A percentile compares a stretch with the other conserved stretches of the same genome.
Conservation (phyloP, 2,797 vertebrate species). For the Anguilla marmorata region DNA sequence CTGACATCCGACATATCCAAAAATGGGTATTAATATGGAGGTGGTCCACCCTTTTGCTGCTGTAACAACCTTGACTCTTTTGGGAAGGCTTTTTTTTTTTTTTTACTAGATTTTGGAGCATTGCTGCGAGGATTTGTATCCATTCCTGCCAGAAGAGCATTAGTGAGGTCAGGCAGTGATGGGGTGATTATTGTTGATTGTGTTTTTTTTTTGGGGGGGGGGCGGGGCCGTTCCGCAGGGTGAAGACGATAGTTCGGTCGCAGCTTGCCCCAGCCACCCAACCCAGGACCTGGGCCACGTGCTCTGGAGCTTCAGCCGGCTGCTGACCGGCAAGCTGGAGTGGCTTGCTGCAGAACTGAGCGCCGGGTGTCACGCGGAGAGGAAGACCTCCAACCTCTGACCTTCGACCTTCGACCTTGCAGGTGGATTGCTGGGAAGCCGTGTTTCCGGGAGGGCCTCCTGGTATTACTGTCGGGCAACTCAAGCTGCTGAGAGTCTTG, state of each 20-base stretch:
- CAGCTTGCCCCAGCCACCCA: slow-evolving; percentile 56
- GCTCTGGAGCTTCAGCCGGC: slow-evolving; percentile 58
- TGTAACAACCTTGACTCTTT: too few relatives aligned
- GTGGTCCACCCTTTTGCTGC: too few relatives aligned
- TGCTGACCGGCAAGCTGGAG: slow-evolving; percentile 70
- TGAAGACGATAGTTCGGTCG: slow-evolving; percentile 46
- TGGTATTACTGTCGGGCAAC: slow-evolving; percentile 31
- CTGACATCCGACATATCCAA: too few relatives aligned
- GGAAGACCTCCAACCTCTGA: slow-evolving; percentile 6
- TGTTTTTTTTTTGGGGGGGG: neutral
- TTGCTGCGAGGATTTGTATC: too few relatives aligned
- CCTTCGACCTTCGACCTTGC: neutral
- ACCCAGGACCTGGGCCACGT: slow-evolving; percentile 56
- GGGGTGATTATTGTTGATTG: too few relatives aligned
- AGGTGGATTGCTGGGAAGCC: neutral
- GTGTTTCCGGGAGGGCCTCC: neutral
- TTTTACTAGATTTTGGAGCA: too few relatives aligned
- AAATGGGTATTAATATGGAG: too few relatives aligned
- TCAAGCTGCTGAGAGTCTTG: slow-evolving; percentile 13
- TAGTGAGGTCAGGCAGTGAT: too few relatives aligned
- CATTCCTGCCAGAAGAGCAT: too few relatives aligned
- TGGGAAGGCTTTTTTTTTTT: too few relatives aligned
- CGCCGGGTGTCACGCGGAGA: slow-evolving; percentile 51
- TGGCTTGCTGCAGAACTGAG: slow-evolving; percentile 58
- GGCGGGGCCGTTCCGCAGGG: slow-evolving; percentile 55